Base-by-base conservation (phyloP, 2,797 vertebrate genomes). In the Thamnophis elegans region DNA sequence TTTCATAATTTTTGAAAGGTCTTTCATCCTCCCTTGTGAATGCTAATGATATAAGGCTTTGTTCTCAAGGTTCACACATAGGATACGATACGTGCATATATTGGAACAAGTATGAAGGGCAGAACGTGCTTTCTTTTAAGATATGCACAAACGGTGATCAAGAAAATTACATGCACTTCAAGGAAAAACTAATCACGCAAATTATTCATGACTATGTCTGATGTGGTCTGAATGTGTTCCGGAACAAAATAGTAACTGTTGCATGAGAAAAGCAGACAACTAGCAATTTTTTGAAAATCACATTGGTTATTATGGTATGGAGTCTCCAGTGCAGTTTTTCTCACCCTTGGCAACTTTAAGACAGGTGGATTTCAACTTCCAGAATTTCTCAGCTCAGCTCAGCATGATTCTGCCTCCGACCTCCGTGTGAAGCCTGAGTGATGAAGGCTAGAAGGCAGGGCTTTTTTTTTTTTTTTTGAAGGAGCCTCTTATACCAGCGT, bases 151-250 rank as follows among this genome's bases (percentile, higher is more conserved):
- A 8, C 4, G 78, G 8, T 82, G 65, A 89, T 78, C 26, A 92
- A 82, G 73, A 82, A 89, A 92, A 82, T 92, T 60, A 82, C 60
- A 25, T 60, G 73, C 25, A 60, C 54, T 92, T 89, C n/a, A 82
- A 85, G 85, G 73, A 82, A n/a, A 13, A 85, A 82, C 16, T 51
- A 60, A n/a, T 47, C 36, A 32, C 47, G 62, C 13, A 78, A 56
- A 88, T 91, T 88, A 88, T 78, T 92, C 54, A 20, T 78, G 32
- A 26, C 36, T 36, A 56, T 85, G 12, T 85, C 28, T 87, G 51
- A 87, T 91, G 42, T 60, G 25, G 2, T 54, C 8, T 91, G 55
- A 47, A 60, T 91, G 36, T 60, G 36, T 60, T 59, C 32, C 4
- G 18, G 16, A 85, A 91, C 73, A 91, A 56, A 28, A 85, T 14